Percentiles rank a stretch among this genome's conserved stretches.
Conservation (phyloP, 1,140 invertebrate species). For the Platyscapa corneri region DNA sequence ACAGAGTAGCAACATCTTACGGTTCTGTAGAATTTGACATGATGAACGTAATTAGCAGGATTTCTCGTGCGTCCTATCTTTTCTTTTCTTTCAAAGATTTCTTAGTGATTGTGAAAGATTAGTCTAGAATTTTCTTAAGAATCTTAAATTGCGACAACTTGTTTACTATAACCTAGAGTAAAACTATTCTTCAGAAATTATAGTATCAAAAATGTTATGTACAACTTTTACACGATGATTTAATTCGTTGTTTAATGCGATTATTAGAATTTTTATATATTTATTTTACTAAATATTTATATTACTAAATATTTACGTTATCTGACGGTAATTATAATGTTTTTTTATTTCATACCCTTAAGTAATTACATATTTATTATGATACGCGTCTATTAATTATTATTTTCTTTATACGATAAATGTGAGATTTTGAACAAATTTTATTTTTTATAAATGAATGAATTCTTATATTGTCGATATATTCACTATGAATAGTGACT, state of each 20-base stretch:
- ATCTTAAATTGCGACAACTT: conserved; percentile 25
- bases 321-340: neutral
- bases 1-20: neutral
- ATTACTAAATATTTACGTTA: too few relatives aligned
- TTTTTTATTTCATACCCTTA: neutral
- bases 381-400: neutral
- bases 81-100: neutral
- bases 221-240: neutral
- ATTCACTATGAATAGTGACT: too few relatives aligned
- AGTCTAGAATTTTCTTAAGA: conserved; percentile 3
- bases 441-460: neutral
- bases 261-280: conserved; percentile 13
- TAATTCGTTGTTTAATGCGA: neutral
- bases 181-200: conserved; percentile 2
- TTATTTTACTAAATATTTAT: conserved; percentile 13
- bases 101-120: conserved; percentile 34
- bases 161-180: neutral
- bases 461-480: too few relatives aligned
- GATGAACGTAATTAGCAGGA: conserved; percentile 31
- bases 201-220: conserved; percentile 2
- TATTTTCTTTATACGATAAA: neutral
- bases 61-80: neutral
- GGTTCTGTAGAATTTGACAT: conserved; percentile 12
- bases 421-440: neutral
- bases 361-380: conserved; percentile 7